phyloP scores from a whole-genome alignment of 2,797 vertebrate genomes.

The Taenioides sp. region DNA sequence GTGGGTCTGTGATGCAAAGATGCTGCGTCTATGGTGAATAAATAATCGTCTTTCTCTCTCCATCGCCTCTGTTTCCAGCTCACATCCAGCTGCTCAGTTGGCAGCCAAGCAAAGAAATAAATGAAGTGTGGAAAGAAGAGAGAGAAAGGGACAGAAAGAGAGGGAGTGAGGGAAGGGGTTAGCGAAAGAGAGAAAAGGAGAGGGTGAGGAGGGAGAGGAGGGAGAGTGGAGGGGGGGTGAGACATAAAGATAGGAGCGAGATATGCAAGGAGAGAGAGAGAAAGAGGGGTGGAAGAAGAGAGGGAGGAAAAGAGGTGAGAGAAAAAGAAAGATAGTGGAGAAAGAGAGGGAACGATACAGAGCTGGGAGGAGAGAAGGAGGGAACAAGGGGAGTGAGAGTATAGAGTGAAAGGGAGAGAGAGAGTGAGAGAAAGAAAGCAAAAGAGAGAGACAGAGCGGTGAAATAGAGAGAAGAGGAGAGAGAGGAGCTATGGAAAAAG shows the following conservation, averaged over 20 bases:
- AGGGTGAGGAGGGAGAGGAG: constrained; percentile 1
- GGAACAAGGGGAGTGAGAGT: constrained; percentile 1
- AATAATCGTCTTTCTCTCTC: constrained; percentile 41
- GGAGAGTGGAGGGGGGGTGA: too few relatives aligned
- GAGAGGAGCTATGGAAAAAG: constrained; percentile 41
- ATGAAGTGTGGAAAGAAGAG: constrained; percentile 66
- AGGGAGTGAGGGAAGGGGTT: background rate
- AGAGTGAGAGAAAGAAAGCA: background rate
- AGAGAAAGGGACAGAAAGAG: constrained; percentile 25
- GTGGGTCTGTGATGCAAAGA: constrained; percentile 41
- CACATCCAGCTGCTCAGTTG: constrained; percentile 74
- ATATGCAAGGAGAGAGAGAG: background rate
- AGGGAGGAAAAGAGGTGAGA: too few relatives aligned
- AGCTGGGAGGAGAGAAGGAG: too few relatives aligned
- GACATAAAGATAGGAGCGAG: background rate
- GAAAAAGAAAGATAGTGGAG: too few relatives aligned
- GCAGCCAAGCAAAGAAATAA: constrained; percentile 66
- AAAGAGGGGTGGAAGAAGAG: too few relatives aligned
- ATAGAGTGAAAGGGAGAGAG: constrained; percentile 27
- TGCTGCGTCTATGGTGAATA: constrained; percentile 39
- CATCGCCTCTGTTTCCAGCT: constrained; percentile 22
- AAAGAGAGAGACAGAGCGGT: background rate
- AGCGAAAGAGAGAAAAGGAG: background rate
- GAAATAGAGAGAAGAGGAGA: background rate
- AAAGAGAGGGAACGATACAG: too few relatives aligned